Base-by-base conservation (phyloP, 2,888 invertebrate genomes). In the Lacanobia oleracea region DNA sequence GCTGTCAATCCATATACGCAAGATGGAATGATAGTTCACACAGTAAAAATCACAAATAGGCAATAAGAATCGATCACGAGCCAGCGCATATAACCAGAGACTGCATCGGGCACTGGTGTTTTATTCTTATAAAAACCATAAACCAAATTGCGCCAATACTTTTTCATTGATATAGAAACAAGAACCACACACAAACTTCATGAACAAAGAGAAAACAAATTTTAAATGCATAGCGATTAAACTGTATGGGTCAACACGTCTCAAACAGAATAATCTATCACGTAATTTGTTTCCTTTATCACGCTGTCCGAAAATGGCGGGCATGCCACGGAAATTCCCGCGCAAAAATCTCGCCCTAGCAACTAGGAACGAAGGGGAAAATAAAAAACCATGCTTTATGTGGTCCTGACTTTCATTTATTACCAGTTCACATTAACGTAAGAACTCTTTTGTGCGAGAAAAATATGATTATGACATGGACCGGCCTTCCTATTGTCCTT, bases 401-500 rank as follows among this genome's bases (percentile, higher is more conserved):
- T 90, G 90, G 87, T 86, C 84, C 90, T 91, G 93, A 93, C 93
- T 94, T 92, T 91, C 92, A 94, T 95, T 94, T 94, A 93, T 94
- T 93, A 93, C 91, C 88, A 88, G 91, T 77, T 84, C 91, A 92
- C 94, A 95, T 95, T 95, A 94, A 93, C 89, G 93, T 93, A 93
- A 94, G 93, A 91, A 93, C 92, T 93, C 94, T 85, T 94, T 95
- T 95, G 94, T 95, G 92, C 70, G 81, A 89, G 90, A 93, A 95
- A 95, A 95, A 95, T 95, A 95, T 94, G 94, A 95, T 94, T 94
- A 95, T 94, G 94, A 92, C 94, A 88, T 90, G 89, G 90, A 88
- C 90, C 92, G 91, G 85, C 91, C 94, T 88, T 90, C 88, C 94
- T 90, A 93, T 95, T 95, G 95, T 95, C 92, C 94, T 92, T 93